Conservation (phyloP, 2,113 vertebrate species). For the Ceyx margarethae region DNA sequence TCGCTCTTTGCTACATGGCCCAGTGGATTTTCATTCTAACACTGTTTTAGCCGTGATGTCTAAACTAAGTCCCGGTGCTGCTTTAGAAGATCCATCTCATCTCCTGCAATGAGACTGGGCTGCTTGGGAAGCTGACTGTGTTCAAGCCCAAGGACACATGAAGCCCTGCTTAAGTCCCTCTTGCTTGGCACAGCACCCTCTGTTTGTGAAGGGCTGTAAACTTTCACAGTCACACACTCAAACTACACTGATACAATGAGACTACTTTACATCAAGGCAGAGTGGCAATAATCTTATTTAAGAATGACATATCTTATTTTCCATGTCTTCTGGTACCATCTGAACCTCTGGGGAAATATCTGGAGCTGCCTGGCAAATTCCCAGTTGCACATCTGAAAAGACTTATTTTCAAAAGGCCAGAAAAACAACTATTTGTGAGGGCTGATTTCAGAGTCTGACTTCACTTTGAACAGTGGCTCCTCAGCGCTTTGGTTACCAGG, state of each 20-base stretch:
- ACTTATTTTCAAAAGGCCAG: constrained; percentile 51
- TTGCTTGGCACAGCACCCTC: background rate
- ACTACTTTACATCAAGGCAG: background rate
- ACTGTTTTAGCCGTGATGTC: background rate
- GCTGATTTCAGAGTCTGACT: constrained; percentile 62
- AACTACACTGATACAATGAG: background rate
- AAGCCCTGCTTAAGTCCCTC: background rate
- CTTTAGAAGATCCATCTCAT: background rate
- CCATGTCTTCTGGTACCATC: constrained; percentile 43
- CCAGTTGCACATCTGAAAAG: constrained; percentile 34
- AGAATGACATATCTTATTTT: constrained; percentile 55
- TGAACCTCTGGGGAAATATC: constrained; percentile 56
- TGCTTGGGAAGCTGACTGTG: background rate
- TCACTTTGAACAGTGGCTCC: constrained; percentile 28
- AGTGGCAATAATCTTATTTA: constrained; percentile 14
- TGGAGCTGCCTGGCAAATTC: constrained; percentile 11
- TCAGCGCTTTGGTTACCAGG: background rate
- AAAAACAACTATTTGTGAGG: constrained; percentile 41
- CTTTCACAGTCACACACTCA: background rate
- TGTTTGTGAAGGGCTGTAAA: background rate
- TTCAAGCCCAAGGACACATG: background rate
- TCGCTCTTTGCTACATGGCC: accelerated
- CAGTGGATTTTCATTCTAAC: background rate
- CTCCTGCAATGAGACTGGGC: background rate
- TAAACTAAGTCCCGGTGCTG: background rate